phyloP scores from a whole-genome alignment of 2,797 vertebrate genomes.

The Ficedula albicollis region DNA sequence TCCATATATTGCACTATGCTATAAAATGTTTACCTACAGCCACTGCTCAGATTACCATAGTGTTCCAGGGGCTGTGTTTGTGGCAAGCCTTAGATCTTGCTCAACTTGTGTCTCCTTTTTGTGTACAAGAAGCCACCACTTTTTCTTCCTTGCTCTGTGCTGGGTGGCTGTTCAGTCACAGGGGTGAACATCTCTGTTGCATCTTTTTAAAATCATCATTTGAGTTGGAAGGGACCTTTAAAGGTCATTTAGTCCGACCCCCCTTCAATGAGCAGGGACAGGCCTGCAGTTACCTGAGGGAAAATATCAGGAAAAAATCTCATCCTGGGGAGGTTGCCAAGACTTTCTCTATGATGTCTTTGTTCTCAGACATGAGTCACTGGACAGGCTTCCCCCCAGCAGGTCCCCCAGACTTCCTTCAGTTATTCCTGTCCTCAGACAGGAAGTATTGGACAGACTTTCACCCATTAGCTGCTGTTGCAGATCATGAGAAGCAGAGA shows the following conservation, averaged over 20 bases:
- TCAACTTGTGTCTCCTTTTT: not conserved
- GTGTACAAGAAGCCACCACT: not conserved
- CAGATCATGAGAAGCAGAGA: not conserved
- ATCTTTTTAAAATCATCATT: not conserved
- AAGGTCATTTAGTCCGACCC: not conserved
- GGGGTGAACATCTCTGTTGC: not conserved
- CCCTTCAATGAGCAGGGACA: not conserved
- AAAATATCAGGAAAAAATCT: not conserved
- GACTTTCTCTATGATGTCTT: not conserved
- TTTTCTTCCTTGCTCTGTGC: fast-evolving
- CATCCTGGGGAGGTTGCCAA: not conserved
- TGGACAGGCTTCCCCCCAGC: not conserved
- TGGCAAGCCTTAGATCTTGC: not conserved
- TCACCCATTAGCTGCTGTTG: not conserved
- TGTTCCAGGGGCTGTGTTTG: not conserved
- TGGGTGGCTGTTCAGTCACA: not conserved
- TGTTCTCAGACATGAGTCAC: not conserved
- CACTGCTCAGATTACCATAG: fast-evolving
- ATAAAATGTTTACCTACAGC: not conserved
- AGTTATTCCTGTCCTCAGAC: not conserved
- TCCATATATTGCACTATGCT: fast-evolving
- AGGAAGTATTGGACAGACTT: not conserved
- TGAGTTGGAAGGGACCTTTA: not conserved
- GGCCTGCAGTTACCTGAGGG: not conserved
- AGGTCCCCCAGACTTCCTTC: not conserved